A percentile compares a stretch with the other conserved stretches of the same genome.
phyloP scores from a whole-genome alignment of 2,888 invertebrate genomes.

The Callinectes sapidus region DNA sequence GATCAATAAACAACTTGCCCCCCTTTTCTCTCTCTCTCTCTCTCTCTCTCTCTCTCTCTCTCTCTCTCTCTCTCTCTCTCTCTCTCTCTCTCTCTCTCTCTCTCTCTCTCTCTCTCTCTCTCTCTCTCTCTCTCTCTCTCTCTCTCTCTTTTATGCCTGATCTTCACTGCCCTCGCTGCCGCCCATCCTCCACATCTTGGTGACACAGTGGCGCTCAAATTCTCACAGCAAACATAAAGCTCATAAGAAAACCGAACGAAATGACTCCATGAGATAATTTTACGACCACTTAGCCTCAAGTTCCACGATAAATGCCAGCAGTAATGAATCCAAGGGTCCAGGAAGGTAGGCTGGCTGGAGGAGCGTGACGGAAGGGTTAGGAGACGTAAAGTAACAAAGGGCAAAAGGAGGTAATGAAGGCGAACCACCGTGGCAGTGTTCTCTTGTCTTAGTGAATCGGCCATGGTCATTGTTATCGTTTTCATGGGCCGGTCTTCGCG shows the following conservation, averaged over 20 bases:
- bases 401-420: background rate
- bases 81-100: no score
- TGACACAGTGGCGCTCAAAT: background rate
- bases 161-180: background rate
- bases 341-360: background rate
- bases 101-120: background rate
- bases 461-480: background rate
- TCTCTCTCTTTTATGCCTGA: background rate
- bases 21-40: no score
- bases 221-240: background rate
- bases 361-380: background rate
- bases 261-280: background rate
- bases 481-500: background rate
- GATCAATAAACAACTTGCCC: no score
- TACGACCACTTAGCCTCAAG: background rate
- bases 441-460: background rate
- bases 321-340: background rate
- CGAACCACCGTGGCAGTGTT: background rate
- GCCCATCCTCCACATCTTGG: background rate
- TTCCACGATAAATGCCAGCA: background rate
- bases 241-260: background rate
- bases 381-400: background rate
- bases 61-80: no score
- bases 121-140: background rate
- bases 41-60: no score